Conservation (phyloP, 2,888 invertebrate genomes). For the Pyrrhia umbra region DNA sequence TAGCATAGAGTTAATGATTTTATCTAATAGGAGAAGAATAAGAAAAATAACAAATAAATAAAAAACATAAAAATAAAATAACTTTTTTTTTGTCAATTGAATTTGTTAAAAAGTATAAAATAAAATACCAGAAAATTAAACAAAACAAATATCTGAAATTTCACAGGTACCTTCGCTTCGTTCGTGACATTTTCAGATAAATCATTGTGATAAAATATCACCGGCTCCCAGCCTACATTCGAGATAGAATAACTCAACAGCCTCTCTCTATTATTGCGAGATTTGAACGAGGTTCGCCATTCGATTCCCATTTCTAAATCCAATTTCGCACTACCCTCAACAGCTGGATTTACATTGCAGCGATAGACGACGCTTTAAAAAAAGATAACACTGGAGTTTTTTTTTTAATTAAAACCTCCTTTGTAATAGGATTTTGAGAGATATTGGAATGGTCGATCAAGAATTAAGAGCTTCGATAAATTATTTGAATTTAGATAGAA, state of each 20-base stretch:
- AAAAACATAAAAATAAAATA: too few relatives aligned
- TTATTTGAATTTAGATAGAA: background rate
- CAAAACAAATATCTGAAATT: too few relatives aligned
- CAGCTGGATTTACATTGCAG: slow-evolving; percentile 68
- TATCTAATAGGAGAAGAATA: too few relatives aligned
- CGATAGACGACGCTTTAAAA: slow-evolving; percentile 40
- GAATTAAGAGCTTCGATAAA: background rate
- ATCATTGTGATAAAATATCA: too few relatives aligned
- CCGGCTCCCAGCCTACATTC: slow-evolving; percentile 42
- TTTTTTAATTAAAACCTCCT: slow-evolving; percentile 50
- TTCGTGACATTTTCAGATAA: background rate
- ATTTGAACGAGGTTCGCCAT: slow-evolving; percentile 68
- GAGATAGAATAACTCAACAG: slow-evolving; percentile 70
- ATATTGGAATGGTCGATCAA: slow-evolving; percentile 13
- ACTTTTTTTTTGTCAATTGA: too few relatives aligned
- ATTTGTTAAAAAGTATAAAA: too few relatives aligned
- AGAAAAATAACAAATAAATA: too few relatives aligned
- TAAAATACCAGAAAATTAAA: too few relatives aligned
- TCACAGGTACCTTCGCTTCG: too few relatives aligned
- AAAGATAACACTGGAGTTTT: slow-evolving; percentile 27
- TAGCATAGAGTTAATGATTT: too few relatives aligned
- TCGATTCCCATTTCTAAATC: slow-evolving; percentile 76
- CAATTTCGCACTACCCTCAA: slow-evolving; percentile 68
- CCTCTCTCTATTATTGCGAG: slow-evolving; percentile 66
- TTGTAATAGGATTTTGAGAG: slow-evolving; percentile 33